Conservation (phyloP, 2,888 invertebrate genomes). For the Erannis defoliaria region DNA sequence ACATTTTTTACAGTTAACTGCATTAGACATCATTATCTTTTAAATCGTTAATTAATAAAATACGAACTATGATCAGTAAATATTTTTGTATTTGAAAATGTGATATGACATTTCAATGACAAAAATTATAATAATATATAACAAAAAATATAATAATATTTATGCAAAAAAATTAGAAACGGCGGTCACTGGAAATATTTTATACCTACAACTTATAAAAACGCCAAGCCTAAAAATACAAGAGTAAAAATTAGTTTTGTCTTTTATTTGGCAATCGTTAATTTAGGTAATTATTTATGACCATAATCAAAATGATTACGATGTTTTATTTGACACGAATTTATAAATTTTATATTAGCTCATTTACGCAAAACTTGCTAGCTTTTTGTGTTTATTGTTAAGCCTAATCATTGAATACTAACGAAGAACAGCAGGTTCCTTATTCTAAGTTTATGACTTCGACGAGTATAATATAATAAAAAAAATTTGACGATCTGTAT, state of each 20-base stretch:
- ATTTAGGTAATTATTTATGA: conserved; percentile 17
- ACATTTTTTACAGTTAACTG: too few relatives aligned
- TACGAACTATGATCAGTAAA: too few relatives aligned
- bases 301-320: conserved; percentile 1
- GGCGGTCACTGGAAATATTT: not conserved
- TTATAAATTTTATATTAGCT: not conserved
- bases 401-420: conserved; percentile 8
- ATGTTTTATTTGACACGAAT: conserved; percentile 12
- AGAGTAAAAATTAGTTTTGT: conserved; percentile 23
- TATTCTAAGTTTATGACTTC: conserved; percentile 23
- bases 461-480: conserved; percentile 27
- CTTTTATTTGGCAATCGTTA: conserved; percentile 19
- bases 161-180: too few relatives aligned
- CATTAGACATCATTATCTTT: too few relatives aligned
- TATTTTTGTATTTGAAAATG: too few relatives aligned
- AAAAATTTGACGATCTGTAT: conserved; percentile 27
- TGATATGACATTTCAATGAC: too few relatives aligned
- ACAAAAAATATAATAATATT: too few relatives aligned
- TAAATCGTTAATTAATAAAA: too few relatives aligned
- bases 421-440: conserved; percentile 12
- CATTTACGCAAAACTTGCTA: not conserved
- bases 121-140: too few relatives aligned
- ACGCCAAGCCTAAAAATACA: conserved; percentile 7
- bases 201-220: not conserved
- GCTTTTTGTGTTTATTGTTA: not conserved